Conservation (phyloP, 2,113 vertebrate genomes). For the Ardeotis arabs region DNA sequence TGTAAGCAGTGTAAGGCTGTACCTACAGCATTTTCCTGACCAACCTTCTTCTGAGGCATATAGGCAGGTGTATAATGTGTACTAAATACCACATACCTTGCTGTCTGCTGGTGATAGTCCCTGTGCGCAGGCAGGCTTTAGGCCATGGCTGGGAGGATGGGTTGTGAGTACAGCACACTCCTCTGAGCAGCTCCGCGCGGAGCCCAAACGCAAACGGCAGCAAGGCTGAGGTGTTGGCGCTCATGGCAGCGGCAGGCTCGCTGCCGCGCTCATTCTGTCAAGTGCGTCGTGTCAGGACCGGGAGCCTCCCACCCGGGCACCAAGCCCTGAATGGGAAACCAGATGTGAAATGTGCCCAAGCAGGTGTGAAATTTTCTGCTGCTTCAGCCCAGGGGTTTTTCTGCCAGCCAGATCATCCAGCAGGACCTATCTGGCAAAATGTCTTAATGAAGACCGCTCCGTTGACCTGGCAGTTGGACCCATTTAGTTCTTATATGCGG, state of each 20-base stretch:
- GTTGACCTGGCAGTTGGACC: not conserved
- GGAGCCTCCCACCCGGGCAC: not conserved
- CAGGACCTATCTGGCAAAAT: not conserved
- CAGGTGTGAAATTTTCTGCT: slow-evolving; percentile 19
- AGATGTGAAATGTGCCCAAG: not conserved
- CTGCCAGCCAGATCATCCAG: not conserved
- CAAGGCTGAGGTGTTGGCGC: not conserved
- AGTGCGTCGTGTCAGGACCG: not conserved
- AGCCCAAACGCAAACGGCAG: accelerated
- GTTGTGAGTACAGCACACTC: not conserved
- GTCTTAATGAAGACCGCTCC: not conserved
- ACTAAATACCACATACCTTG: not conserved
- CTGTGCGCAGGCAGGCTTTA: not conserved
- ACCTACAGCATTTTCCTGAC: not conserved
- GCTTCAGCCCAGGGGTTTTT: not conserved
- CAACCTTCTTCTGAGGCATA: not conserved
- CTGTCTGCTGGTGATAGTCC: not conserved
- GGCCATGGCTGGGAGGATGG: not conserved
- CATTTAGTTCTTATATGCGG: accelerated
- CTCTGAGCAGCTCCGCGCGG: not conserved
- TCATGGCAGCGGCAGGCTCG: accelerated
- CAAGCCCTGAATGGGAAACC: not conserved
- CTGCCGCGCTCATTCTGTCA: not conserved
- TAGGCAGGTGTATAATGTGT: not conserved
- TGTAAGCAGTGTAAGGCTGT: not conserved